Percentiles rank a stretch among this genome's conserved stretches.
Evolutionary conservation across 2,113 vertebrate species (phyloP).

Genomic region (Lycocorax pyrrhopterus): DNA sequence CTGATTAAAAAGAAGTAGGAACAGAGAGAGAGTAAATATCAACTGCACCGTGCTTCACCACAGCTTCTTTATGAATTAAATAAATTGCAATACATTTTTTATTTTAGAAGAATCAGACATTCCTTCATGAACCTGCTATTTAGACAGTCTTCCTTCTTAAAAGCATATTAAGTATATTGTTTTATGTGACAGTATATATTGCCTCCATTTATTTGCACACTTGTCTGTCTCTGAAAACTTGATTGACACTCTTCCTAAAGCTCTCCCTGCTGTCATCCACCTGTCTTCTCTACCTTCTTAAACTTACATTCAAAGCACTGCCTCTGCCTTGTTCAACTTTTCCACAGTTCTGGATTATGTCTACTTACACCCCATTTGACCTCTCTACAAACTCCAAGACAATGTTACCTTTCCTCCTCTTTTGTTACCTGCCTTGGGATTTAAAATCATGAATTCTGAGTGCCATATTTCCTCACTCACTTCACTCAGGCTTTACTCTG

Average conservation of each 20-base stretch:
- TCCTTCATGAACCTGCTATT: neutral
- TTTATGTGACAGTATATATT: neutral
- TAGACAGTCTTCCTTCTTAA: neutral
- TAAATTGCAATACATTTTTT: neutral
- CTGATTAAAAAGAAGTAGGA: neutral
- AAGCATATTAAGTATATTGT: neutral
- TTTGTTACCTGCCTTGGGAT: neutral
- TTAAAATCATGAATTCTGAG: neutral
- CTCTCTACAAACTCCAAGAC: neutral
- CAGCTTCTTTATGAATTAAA: slow-evolving; percentile 1
- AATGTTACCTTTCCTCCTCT: neutral
- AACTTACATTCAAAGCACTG: neutral
- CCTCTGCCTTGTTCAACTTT: neutral
- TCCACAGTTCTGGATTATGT: neutral
- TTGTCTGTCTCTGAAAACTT: neutral
- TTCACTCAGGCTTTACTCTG: neutral
- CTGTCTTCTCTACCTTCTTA: neutral
- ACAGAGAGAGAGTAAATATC: neutral
- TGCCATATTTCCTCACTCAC: neutral
- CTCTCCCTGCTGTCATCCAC: neutral
- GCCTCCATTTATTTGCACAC: neutral
- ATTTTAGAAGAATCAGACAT: neutral
- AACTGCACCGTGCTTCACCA: neutral
- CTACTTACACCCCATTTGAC: neutral
- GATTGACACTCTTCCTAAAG: neutral